These are phyloP conservation scores for Morpho achilles DNA, from an alignment of 2,888 invertebrate species.

Conservation along the genomic window DNA sequence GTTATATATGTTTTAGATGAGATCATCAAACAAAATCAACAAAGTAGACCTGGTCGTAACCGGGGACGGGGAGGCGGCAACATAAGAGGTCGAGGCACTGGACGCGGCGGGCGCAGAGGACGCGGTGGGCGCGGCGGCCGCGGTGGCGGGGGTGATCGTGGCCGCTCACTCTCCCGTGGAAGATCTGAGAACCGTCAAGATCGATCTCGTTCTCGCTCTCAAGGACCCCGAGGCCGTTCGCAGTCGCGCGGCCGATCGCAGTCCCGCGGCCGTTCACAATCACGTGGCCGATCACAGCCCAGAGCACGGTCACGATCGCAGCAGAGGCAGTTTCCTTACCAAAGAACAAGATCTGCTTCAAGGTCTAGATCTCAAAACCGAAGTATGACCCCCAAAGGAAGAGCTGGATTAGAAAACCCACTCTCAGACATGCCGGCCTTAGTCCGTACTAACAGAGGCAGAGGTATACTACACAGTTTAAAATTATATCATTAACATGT, in stretches of 20 bases:
- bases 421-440: constrained; percentile 43
- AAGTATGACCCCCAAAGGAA: constrained; percentile 60
- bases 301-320: constrained; percentile 34
- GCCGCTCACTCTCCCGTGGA: constrained; percentile 32
- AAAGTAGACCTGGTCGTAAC: constrained; percentile 55
- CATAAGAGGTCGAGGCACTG: constrained; percentile 35
- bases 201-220: constrained; percentile 43
- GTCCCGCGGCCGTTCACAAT: constrained; percentile 31
- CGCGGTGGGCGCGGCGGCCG: constrained; percentile 33
- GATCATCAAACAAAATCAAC: constrained; percentile 59
- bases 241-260: constrained; percentile 28
- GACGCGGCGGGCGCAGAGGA: constrained; percentile 39
- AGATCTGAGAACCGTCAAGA: constrained; percentile 42
- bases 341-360: constrained; percentile 51
- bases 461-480: constrained; percentile 32
- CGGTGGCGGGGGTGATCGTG: constrained; percentile 41
- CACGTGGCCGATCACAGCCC: constrained; percentile 38
- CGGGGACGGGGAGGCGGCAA: constrained; percentile 52
- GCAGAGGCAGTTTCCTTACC: constrained; percentile 43
- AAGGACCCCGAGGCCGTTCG: constrained; percentile 21
- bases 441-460: constrained; percentile 44
- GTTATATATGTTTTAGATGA: constrained; percentile 47
- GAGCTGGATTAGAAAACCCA: constrained; percentile 54
- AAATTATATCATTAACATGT: neutral
- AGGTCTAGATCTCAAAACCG: constrained; percentile 57